Evolutionary conservation across 2,113 vertebrate genomes (phyloP), one percentile per base, ranked within the genome.

Genomic region (Camelus bactrianus): DNA sequence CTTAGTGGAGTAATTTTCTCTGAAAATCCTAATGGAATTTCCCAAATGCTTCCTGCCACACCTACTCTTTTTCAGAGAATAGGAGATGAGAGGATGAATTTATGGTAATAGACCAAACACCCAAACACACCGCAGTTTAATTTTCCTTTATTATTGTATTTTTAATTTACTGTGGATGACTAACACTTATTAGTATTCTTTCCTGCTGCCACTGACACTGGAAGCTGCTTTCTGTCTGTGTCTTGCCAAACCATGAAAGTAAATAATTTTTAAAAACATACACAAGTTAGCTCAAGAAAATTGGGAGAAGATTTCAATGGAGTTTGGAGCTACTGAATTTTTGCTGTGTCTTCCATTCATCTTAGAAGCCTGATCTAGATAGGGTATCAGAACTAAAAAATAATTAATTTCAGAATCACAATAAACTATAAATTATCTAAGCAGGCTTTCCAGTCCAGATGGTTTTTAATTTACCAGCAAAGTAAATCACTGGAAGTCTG

Each of bases 401-500:
- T 79, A 91, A 97, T 97, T 98, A 97, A 98, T 97, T 98, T 87
- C 88, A 94, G 50, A 89, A 80, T 91, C 42, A 86, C 14, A 96
- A 94, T 96, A 96, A 54, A 73, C 77, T 92, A 17, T 97, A 97
- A 98, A 96, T 97, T 93, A 97, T 97, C 83, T 90, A 97, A 91
- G 92, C 73, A 96, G 95, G 50, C 30, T 96, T 89, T 94, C 72
- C 54, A 97, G 65, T 93, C 96, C 97, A 98, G 96, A 98, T 97
- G 98, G 95, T 88, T 98, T 97, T 98, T 98, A 97, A 98, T 98
- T 98, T 98, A 95, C 91, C 96, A 97, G 96, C 81, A 97, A 98
- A 95, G 92, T 97, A 97, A 82, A 97, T 98, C 88, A 97, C 85
- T 96, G 56, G 67, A 97, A 97, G 73, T 92, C 96, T 96, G 96